phyloP scores from a whole-genome alignment of 2,888 invertebrate species.

The Caenorhabditis drosophilae region DNA sequence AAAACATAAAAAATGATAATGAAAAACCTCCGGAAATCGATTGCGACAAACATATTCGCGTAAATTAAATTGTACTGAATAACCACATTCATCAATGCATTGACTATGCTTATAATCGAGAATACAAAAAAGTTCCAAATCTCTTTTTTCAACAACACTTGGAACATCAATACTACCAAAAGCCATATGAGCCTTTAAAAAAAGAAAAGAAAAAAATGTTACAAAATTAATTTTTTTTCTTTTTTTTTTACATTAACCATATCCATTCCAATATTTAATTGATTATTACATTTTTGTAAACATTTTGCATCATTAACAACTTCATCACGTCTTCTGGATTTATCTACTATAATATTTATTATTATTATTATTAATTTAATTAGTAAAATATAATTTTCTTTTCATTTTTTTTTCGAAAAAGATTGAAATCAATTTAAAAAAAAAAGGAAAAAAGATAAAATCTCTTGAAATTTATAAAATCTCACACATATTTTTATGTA shows the following conservation, averaged over 20 bases:
- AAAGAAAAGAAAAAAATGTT: too few relatives aligned
- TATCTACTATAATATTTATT: slow-evolving; percentile 38
- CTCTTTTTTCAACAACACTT: slow-evolving; percentile 59
- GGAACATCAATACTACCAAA: slow-evolving; percentile 68
- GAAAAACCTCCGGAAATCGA: slow-evolving; percentile 54
- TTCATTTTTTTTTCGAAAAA: not conserved
- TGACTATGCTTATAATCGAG: slow-evolving; percentile 63
- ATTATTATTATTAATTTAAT: too few relatives aligned
- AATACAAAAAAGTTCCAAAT: slow-evolving; percentile 64
- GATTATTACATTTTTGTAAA: slow-evolving; percentile 62
- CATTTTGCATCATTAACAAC: slow-evolving; percentile 63
- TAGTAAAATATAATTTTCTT: not conserved
- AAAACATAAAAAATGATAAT: slow-evolving; percentile 1
- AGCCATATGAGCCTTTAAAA: slow-evolving; percentile 63
- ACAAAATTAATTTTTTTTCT: too few relatives aligned
- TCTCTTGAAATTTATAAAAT: not conserved
- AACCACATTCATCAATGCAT: slow-evolving; percentile 64
- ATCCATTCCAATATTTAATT: slow-evolving; percentile 64
- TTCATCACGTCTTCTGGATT: slow-evolving; percentile 45
- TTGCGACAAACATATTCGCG: slow-evolving; percentile 65
- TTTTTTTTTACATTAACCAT: slow-evolving; percentile 69
- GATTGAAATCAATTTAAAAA: not conserved
- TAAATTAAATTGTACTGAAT: slow-evolving; percentile 68
- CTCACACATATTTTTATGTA: slow-evolving; percentile 18
- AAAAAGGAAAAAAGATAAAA: not conserved